Evolutionary conservation across 1,140 invertebrate species (phyloP).

Genomic region (Eumaeus atala): DNA sequence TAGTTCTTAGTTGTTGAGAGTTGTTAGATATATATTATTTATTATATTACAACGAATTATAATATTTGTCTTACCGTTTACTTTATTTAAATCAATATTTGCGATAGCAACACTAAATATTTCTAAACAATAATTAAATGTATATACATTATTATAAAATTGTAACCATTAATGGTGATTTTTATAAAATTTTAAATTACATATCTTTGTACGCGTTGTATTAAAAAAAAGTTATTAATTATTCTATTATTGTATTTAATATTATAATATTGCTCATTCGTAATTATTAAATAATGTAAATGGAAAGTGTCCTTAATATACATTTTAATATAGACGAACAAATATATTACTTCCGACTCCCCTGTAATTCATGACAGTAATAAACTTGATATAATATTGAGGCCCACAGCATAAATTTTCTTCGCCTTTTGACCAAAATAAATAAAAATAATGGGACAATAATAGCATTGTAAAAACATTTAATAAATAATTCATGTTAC

Average conservation of each 20-base stretch:
- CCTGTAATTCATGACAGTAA: slow-evolving; percentile 11
- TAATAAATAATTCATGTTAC: no score
- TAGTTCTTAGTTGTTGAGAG: slow-evolving; percentile 62
- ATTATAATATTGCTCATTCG: slow-evolving; percentile 33
- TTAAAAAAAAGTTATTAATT: slow-evolving; percentile 22
- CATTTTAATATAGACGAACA: slow-evolving; percentile 29
- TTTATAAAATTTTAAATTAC: slow-evolving; percentile 16
- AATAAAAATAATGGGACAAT: neutral
- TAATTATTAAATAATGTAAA: slow-evolving; percentile 35
- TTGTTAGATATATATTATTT: slow-evolving; percentile 68
- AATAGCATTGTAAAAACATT: neutral
- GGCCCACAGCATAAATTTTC: neutral
- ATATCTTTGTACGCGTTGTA: slow-evolving; percentile 26
- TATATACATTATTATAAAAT: slow-evolving; percentile 8
- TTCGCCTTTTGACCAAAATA: neutral
- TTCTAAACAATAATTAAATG: neutral
- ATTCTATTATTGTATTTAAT: slow-evolving; percentile 21
- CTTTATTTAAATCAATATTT: slow-evolving; percentile 21
- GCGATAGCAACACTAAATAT: slow-evolving; percentile 10
- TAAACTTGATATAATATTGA: slow-evolving; percentile 8
- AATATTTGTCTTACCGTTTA: slow-evolving; percentile 23
- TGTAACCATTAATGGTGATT: neutral
- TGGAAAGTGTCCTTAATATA: slow-evolving; percentile 46
- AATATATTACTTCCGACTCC: slow-evolving; percentile 15
- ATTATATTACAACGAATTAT: slow-evolving; percentile 59